phyloP scores from a whole-genome alignment of 2,113 vertebrate species.

The Rhineura floridana region DNA sequence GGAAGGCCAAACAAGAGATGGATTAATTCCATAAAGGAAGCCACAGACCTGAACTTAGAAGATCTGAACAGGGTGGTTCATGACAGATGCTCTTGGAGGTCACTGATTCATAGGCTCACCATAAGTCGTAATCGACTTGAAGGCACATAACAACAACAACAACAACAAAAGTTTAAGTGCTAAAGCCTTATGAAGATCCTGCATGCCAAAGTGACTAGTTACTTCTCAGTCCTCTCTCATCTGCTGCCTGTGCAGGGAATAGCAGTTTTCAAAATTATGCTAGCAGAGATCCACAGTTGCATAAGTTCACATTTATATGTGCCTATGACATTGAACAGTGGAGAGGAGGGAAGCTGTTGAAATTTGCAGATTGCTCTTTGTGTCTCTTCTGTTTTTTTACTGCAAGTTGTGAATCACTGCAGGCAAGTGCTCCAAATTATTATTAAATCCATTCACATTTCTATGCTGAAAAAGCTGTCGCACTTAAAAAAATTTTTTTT shows the following conservation, averaged over 20 bases:
- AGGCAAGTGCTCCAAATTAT: background rate
- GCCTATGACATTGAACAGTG: background rate
- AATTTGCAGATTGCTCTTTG: constrained; percentile 38
- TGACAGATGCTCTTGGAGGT: no score
- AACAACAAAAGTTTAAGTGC: background rate
- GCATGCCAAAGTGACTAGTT: background rate
- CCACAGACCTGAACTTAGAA: no score
- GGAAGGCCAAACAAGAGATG: no score
- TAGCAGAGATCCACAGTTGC: constrained; percentile 20
- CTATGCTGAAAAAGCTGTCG: background rate
- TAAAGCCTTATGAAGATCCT: background rate
- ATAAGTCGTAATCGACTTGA: no score
- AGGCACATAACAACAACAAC: no score
- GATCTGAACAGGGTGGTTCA: no score
- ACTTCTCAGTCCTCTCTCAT: background rate
- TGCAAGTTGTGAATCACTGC: constrained; percentile 11
- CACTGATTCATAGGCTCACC: no score
- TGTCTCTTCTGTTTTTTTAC: constrained; percentile 23
- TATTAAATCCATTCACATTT: background rate
- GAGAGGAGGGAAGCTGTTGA: constrained; percentile 28
- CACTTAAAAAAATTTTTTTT: background rate
- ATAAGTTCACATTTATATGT: constrained; percentile 22
- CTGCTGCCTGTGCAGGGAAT: constrained; percentile 21
- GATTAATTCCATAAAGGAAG: no score
- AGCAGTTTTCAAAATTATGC: constrained; percentile 23